These are phyloP conservation scores for Riparia riparia DNA, from an alignment of 2,113 vertebrate species.

Conservation along the genomic window DNA sequence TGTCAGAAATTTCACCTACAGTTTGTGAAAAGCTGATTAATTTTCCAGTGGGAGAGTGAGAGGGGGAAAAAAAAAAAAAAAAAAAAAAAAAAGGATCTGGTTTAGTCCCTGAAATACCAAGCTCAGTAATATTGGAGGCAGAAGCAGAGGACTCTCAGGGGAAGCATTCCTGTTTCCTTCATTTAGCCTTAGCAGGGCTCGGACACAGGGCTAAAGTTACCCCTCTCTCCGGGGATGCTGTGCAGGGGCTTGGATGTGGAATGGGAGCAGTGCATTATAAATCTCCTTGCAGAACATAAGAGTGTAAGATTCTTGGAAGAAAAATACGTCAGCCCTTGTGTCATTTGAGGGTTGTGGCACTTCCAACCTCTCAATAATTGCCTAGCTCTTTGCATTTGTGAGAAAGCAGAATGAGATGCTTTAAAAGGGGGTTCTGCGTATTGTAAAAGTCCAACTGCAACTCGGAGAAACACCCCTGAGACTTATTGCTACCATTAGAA, in stretches of 20 bases:
- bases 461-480: conserved; percentile 2
- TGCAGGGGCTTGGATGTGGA: conserved; percentile 9
- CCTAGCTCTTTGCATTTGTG: conserved; percentile 51
- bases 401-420: conserved; percentile 2
- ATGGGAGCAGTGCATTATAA: neutral
- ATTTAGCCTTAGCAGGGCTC: conserved; percentile 23
- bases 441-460: conserved; percentile 38
- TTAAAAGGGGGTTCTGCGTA: conserved; percentile 51
- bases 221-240: conserved; percentile 1
- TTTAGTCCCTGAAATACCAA: conserved; percentile 14
- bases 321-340: neutral
- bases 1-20: conserved; percentile 53
- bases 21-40: conserved; percentile 29
- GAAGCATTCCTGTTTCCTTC: conserved; percentile 65
- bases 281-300: neutral
- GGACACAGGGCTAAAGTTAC: conserved; percentile 27
- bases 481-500: conserved; percentile 55
- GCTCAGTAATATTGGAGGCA: conserved; percentile 27
- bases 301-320: neutral
- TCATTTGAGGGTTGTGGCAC: conserved; percentile 20
- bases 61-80: neutral
- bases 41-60: neutral
- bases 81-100: neutral
- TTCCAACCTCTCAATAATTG: conserved; percentile 32
- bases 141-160: neutral